Evolutionary conservation across 1,140 invertebrate species (phyloP), one percentile per base, ranked within the genome.

Genomic region (Hyphantria cunea): DNA sequence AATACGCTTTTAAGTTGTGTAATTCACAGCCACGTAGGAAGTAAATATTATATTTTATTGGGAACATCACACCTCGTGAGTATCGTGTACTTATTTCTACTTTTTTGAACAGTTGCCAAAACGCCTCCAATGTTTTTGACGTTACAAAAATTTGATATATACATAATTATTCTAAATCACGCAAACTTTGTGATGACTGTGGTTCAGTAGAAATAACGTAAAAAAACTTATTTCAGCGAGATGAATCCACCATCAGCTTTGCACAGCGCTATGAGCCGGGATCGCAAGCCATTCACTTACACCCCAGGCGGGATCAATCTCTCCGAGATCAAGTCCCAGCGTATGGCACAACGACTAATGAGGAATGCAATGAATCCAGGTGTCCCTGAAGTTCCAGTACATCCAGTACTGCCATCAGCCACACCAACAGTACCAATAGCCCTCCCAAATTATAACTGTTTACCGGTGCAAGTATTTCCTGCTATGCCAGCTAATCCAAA

Each of bases 241-340:
- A 90, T 89, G 85, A 95, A 96, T 87, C 96, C 97, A 45, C 97
- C 97, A 55, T 93, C 95, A 44, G 96, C 96, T 37, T 95, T 98
- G 45, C 95, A 97, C 76, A 96, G 96, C 79, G 96, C 97, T 10
- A 97, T 98, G 88, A 82, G 75, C 70, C 80, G 83, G 32, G 97
- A 98, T 79, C 98, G 97, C 81, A 98, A 97, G 82, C 97, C 97
- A 6, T 98, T 98, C 86, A 98, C 97, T 1, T 98, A 98, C 84
- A 98, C 97, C 6, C 97, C 97, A 0, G 96, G 96, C 11, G 97
- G 97, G 59, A 92, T 98, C 50, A 96, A 98, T 86, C 92, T 98
- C 7, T 97, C 96, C 0, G 95, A 98, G 89, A 97, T 98, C 41
- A 93, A 95, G 68, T 97, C 96, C 55, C 96, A 97, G 44, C 93